A percentile compares a stretch with the other conserved stretches of the same genome.
Conservation (phyloP, 2,797 vertebrate genomes). For the Sebastes ruberrimus region DNA sequence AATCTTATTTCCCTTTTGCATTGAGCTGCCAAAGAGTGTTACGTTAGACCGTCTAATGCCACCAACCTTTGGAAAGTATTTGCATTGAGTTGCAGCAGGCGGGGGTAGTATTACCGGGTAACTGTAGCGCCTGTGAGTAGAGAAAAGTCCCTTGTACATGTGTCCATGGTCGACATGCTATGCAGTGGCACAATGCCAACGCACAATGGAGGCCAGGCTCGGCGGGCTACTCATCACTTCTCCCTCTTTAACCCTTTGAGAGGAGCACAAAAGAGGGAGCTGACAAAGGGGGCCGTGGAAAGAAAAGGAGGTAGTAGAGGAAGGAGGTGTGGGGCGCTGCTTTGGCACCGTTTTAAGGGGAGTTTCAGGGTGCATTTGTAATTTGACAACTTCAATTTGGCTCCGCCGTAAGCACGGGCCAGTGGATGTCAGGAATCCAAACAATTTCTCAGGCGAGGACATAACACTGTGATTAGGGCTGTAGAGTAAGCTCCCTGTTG, state of each 20-base stretch:
- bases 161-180: constrained; percentile 64
- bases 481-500: not conserved
- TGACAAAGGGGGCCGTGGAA: constrained; percentile 62
- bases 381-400: constrained; percentile 40
- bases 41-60: constrained; percentile 1
- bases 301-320: constrained; percentile 38
- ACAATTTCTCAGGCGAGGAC: constrained; percentile 4
- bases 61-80: constrained; percentile 15
- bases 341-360: constrained; percentile 10
- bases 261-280: constrained; percentile 65
- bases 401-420: not conserved
- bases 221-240: constrained; percentile 71
- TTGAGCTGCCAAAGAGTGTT: not conserved
- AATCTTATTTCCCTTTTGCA: not conserved
- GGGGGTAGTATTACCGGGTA: constrained; percentile 36
- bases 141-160: constrained; percentile 67
- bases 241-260: constrained; percentile 78
- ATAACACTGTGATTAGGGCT: constrained; percentile 19
- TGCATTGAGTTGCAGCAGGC: constrained; percentile 52
- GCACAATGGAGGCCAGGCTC: constrained; percentile 68
- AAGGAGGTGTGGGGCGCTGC: constrained; percentile 29
- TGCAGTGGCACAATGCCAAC: constrained; percentile 70
- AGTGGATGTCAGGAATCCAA: constrained; percentile 24
- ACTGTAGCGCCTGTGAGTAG: constrained; percentile 48
- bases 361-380: constrained; percentile 28